Base-by-base conservation (phyloP, 2,113 vertebrate species). In the Hippocampus guttulatus region DNA sequence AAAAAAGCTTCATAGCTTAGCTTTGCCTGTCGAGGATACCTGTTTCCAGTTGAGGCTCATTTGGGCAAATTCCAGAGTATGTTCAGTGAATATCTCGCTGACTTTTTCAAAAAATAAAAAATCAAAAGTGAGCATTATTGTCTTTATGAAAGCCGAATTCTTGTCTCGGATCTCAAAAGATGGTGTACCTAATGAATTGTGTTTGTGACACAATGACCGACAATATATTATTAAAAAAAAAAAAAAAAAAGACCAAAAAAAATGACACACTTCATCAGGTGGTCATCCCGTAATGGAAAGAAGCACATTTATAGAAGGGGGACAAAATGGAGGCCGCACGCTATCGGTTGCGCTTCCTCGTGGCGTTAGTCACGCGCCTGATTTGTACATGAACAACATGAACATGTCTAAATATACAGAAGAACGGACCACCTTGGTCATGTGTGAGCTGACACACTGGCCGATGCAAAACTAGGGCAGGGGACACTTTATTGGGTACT, bases 331-430 rank as follows among this genome's bases (percentile, higher is more conserved):
- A 27, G 55, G 12, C 23, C 55, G 21, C 55, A 58, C n/a, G 55
- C 55, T 62, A 63, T 20, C 6, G 58, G 2, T 61, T 9, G 61
- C 27, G 76, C 84, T 90, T 91, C 89, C 86, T 75, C 77, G 3
- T 81, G 54, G 5, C 68, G 23, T 86, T 82, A 88, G 86, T 90
- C 87, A 89, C 75, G 68, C 47, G 58, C 41, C 74, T 70, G n/a
- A 60, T 80, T 79, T 70, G 74, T 41, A 41, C 25, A 20, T 58
- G 15, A 55, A 78, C 82, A 84, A 79, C 54, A 75, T 84, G 77
- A 80, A 81, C 66, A 70, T 67, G 85, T 80, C 80, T 70, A 75
- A 75, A 82, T 84, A 80, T 30, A 71, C 69, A 78, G 27, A 20
- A 78, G 3, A 61, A 61, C 11, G 15, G 20, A 11, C 27, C 27